These are phyloP conservation scores for Trogon melanurus DNA, from an alignment of 2,113 vertebrate species.

Conservation along the genomic window DNA sequence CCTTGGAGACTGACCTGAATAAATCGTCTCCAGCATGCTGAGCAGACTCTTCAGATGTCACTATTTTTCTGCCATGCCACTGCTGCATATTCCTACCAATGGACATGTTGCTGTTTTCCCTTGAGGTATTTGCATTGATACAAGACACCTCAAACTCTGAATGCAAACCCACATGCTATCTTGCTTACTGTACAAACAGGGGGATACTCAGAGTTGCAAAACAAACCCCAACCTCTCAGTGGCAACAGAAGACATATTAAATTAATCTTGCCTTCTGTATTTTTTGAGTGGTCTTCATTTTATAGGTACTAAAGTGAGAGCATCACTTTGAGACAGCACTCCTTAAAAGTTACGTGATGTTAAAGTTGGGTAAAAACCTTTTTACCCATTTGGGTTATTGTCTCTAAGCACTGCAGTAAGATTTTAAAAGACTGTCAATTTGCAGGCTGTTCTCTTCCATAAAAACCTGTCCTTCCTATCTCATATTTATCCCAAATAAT, in stretches of 20 bases:
- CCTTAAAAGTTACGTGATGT: not conserved
- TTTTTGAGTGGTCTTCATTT: not conserved
- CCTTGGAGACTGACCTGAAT: not conserved
- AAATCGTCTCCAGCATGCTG: not conserved
- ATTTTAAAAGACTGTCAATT: not conserved
- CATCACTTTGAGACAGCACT: not conserved
- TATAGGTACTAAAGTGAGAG: not conserved
- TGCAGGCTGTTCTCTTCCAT: not conserved
- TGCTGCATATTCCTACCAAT: not conserved
- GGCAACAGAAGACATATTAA: not conserved
- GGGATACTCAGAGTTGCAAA: not conserved
- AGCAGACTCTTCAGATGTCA: not conserved
- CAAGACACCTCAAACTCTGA: not conserved
- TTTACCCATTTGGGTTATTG: not conserved
- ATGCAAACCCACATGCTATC: not conserved
- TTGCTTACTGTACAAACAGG: not conserved
- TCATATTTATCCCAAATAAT: not conserved
- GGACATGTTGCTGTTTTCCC: not conserved
- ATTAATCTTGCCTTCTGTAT: not conserved
- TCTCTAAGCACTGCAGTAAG: not conserved
- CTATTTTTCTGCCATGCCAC: not conserved
- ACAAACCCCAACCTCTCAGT: not conserved
- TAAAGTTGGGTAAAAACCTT: not conserved
- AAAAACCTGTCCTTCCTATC: not conserved
- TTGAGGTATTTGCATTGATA: not conserved